Conservation (phyloP, 2,888 invertebrate genomes). For the Sminthurides aquaticus region DNA sequence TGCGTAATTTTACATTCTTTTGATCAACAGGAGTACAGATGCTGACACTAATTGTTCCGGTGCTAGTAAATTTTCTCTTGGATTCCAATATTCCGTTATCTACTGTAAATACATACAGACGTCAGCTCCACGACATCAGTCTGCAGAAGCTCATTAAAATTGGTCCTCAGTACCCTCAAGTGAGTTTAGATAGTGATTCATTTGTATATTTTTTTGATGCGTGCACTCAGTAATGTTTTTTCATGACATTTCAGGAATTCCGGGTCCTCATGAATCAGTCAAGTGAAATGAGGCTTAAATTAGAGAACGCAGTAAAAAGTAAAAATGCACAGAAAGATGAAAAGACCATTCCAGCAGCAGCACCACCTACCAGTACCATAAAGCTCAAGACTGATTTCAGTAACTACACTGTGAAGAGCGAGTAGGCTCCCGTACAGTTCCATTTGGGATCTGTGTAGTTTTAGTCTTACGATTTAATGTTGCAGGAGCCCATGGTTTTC, state of each 20-base stretch:
- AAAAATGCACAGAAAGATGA: slow-evolving; percentile 24
- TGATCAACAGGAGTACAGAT: slow-evolving; percentile 70
- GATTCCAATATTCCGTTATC: slow-evolving; percentile 57
- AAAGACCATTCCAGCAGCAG: slow-evolving; percentile 34
- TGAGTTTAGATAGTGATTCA: slow-evolving; percentile 44
- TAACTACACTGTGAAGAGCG: slow-evolving; percentile 51
- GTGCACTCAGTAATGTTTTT: not conserved
- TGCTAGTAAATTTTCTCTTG: slow-evolving; percentile 75
- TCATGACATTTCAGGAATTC: slow-evolving; percentile 63
- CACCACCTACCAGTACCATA: slow-evolving; percentile 57
- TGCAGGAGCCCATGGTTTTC: too few species aligned
- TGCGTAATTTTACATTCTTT: too few species aligned
- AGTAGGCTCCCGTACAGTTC: too few species aligned
- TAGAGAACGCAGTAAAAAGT: slow-evolving; percentile 77
- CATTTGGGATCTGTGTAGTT: too few species aligned
- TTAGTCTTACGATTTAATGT: too few species aligned
- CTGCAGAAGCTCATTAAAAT: slow-evolving; percentile 83
- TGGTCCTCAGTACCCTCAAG: slow-evolving; percentile 85
- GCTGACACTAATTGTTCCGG: slow-evolving; percentile 79
- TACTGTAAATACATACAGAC: slow-evolving; percentile 57
- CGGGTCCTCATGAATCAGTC: slow-evolving; percentile 81
- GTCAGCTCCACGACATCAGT: slow-evolving; percentile 76
- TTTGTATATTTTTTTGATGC: not conserved
- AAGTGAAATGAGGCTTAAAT: slow-evolving; percentile 65
- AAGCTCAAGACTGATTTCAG: slow-evolving; percentile 91